Base-by-base conservation (phyloP, 2,888 invertebrate species). In the Cephus spinipes region DNA sequence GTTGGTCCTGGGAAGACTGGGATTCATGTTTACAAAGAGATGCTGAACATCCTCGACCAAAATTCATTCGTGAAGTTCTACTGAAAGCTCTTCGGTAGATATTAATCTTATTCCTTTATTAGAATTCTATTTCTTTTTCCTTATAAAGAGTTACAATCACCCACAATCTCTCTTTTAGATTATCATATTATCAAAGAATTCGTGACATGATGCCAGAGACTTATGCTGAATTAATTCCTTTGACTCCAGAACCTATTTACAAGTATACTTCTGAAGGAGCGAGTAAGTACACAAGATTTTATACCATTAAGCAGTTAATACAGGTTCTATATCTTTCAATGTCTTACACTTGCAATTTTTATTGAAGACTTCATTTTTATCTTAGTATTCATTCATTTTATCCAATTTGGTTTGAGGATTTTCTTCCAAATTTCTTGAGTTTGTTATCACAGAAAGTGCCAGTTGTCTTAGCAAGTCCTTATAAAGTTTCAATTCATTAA, bases 1-100 rank as follows among this genome's bases (percentile, higher is more conserved):
- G 98, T 77, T 99, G 99, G 99, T 98, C 98, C 3, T 99, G 99
- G 99, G 97, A 98, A 84, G 98, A 98, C 89, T 98, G 98, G 98
- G 96, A 96, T 88, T 95, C 95, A 23, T 97, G 97, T 87, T 93
- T 97, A n/a, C 94, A 95, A 82, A 92, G 97, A 34, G 97, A 98
- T 89, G 91, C 94, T 1, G 97, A 98, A 87, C 97, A 98, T 92
- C 99, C 99, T 0, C 96, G 98, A 85, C 97, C 98, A 1, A 96
- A 98, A 89, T 99, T 99, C 91, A 96, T 99, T 77, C 94, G 95
- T 83, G 99, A 99, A 92, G 97, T 97, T 31, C 94, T 99, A 79
- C 94, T 96, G 68, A 98, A 97, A 91, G 96, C 96, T 88, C 94
- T 99, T 87, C 95, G 98, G 98, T 98, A 92, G 87, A 55, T 15